These are phyloP conservation scores for Mamestra brassicae DNA, from an alignment of 2,888 invertebrate species.

Conservation along the genomic window DNA sequence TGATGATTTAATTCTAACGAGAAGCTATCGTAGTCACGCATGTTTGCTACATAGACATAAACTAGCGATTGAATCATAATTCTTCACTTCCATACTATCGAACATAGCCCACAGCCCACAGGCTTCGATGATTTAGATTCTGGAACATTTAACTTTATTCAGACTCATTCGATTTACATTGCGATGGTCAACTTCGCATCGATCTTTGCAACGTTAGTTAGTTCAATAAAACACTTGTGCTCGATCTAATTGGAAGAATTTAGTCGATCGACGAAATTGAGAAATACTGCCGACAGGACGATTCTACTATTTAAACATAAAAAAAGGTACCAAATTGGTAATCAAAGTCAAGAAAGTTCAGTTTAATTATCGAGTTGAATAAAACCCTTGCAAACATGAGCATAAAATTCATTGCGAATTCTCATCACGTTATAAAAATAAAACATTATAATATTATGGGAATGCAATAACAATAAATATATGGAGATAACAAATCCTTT, in stretches of 20 bases:
- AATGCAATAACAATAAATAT: conserved; percentile 16
- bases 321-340: too few species aligned
- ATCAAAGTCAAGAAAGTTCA: neutral
- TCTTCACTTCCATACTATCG: neutral
- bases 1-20: conserved; percentile 68
- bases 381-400: neutral
- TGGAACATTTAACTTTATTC: neutral
- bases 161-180: conserved; percentile 4
- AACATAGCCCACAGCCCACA: conserved; percentile 7
- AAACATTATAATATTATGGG: conserved; percentile 3
- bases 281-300: neutral
- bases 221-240: conserved; percentile 27
- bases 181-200: conserved; percentile 10
- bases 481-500: conserved; percentile 23
- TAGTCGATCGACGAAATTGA: conserved; percentile 15
- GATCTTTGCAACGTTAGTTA: conserved; percentile 2
- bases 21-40: conserved; percentile 71
- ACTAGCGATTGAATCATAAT: neutral
- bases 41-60: conserved; percentile 54
- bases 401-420: conserved; percentile 9
- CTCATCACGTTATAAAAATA: neutral
- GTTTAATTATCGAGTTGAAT: neutral
- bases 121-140: conserved; percentile 15
- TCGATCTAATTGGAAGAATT: conserved; percentile 13
- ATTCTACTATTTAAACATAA: too few species aligned